Conservation (phyloP, 2,113 vertebrate species). For the Chelonoidis abingdonii region DNA sequence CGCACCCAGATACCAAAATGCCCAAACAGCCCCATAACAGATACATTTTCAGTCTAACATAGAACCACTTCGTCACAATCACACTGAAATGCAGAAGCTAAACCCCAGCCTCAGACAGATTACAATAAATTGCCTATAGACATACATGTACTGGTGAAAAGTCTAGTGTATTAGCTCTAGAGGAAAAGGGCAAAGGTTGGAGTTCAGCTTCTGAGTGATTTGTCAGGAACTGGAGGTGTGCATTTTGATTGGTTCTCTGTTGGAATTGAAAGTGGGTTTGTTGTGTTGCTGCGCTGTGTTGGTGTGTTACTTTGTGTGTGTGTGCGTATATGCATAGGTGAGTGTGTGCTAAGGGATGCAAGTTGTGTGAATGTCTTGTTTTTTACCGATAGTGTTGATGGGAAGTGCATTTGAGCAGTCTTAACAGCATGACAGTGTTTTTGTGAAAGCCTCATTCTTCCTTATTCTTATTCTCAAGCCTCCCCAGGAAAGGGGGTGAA, state of each 20-base stretch:
- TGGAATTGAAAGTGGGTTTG: not conserved
- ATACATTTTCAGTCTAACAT: fast-evolving
- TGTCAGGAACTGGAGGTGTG: not conserved
- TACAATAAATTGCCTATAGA: not conserved
- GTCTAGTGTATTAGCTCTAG: not conserved
- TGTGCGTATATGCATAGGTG: not conserved
- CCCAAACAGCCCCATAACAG: fast-evolving
- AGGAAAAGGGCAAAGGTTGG: not conserved
- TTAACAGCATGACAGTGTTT: not conserved
- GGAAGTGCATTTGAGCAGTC: not conserved
- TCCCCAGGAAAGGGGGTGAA: too few relatives aligned
- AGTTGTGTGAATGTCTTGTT: not conserved
- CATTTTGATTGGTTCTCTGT: not conserved
- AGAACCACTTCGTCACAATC: not conserved
- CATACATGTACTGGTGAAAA: not conserved
- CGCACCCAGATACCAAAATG: not conserved
- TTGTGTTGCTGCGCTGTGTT: not conserved
- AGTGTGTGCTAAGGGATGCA: not conserved
- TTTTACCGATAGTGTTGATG: not conserved
- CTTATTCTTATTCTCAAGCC: not conserved
- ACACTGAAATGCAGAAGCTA: fast-evolving
- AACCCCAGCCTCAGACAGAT: fast-evolving
- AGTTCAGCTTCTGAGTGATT: not conserved
- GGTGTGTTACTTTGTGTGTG: not conserved
- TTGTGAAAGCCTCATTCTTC: not conserved